These are phyloP conservation scores for Noctua fimbriata DNA, from an alignment of 2,888 invertebrate genomes.

Conservation along the genomic window DNA sequence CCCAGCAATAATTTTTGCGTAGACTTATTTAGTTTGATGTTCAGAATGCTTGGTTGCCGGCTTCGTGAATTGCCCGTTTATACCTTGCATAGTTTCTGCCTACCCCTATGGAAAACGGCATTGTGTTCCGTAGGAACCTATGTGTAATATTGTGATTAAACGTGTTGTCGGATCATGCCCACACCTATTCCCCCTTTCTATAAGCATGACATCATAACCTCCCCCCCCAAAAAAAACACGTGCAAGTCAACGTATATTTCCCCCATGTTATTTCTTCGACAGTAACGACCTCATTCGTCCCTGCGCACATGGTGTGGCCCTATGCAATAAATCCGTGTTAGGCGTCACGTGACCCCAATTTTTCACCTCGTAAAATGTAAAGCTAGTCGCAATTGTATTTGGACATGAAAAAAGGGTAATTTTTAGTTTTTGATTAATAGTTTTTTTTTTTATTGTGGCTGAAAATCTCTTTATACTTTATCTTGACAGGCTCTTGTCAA, in stretches of 20 bases:
- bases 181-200: background rate
- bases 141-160: background rate
- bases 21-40: no score
- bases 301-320: slow-evolving; percentile 63
- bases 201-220: background rate
- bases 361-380: slow-evolving; percentile 77
- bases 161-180: background rate
- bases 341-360: slow-evolving; percentile 73
- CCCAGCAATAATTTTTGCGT: no score
- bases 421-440: slow-evolving; percentile 1
- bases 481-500: background rate
- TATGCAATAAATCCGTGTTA: slow-evolving; percentile 70
- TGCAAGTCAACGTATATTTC: slow-evolving; percentile 21
- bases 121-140: background rate
- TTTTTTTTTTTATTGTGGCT: background rate
- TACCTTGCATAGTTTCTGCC: background rate
- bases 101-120: background rate
- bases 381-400: slow-evolving; percentile 66
- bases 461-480: background rate
- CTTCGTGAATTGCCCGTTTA: no score
- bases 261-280: slow-evolving; percentile 32
- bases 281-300: slow-evolving; percentile 52
- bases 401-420: slow-evolving; percentile 52
- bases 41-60: no score
- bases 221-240: background rate